Evolutionary conservation across 1,140 invertebrate species (phyloP).

Genomic region (Anagrus nilaparvatae): DNA sequence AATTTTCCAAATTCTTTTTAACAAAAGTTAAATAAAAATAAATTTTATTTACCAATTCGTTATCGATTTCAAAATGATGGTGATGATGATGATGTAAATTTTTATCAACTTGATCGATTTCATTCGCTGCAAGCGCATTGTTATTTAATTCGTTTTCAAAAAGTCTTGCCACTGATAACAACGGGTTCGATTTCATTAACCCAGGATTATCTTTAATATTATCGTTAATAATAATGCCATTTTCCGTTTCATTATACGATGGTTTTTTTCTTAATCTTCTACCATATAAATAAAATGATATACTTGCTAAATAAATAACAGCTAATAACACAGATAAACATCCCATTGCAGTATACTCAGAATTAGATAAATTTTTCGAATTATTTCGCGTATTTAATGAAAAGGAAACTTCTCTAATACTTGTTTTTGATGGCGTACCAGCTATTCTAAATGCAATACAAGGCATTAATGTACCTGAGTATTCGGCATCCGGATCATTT

Average conservation of each 20-base stretch:
- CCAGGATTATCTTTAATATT: too few relatives aligned
- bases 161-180: too few relatives aligned
- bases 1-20: too few relatives aligned
- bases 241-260: too few relatives aligned
- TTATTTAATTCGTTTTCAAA: too few relatives aligned
- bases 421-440: conserved; percentile 64
- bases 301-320: conserved; percentile 71
- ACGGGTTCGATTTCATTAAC: conserved; percentile 65
- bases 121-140: too few relatives aligned
- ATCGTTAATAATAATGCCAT: too few relatives aligned
- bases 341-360: conserved; percentile 72
- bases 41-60: too few relatives aligned
- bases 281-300: conserved; percentile 69
- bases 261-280: conserved; percentile 39
- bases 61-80: conserved; percentile 50
- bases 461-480: conserved; percentile 59
- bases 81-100: too few relatives aligned
- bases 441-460: conserved; percentile 77
- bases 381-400: conserved; percentile 55
- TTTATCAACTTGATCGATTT: too few relatives aligned
- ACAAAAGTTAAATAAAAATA: too few relatives aligned
- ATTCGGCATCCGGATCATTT: conserved; percentile 44
- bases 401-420: conserved; percentile 68
- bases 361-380: conserved; percentile 47
- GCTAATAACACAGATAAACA: conserved; percentile 68